Evolutionary conservation across 2,888 invertebrate species (phyloP), one percentile per base, ranked within the genome.

Genomic region (Branchellion lobata): DNA sequence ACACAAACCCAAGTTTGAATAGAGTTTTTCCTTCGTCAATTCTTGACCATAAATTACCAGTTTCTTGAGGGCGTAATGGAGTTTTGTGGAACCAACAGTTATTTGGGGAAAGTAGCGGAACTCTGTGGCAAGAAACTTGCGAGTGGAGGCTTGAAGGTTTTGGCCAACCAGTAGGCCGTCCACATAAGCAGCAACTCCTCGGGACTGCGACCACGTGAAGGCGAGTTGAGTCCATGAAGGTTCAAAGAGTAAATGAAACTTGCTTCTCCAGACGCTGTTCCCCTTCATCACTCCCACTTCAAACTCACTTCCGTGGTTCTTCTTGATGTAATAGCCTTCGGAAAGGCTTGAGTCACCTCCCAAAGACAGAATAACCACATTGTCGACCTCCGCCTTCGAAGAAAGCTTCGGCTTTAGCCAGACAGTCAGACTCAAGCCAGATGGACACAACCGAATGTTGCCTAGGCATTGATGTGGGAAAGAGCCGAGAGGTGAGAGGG

Each of bases 391-490:
- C 83, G 79, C 69, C 24, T 83, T 82, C 36, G 81, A 79, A 21
- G 82, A 81, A 3, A 75, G 77, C 5, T 74, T 68, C 3, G 84
- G 82, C 73, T 84, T 84, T 69, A 85, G 78, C 84, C 84, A 84
- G 34, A 85, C 78, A 21, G 82, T 80, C 0, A 86, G 53, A 5
- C 84, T 84, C 47, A 86, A 81, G 24, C 87, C 87, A 5, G 83
- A 78, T 0, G 61, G 29, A 82, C 87, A 87, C 8, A 77, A 79
- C 3, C 81, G 80, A 73, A 86, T 71, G 82, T 86, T 84, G n/a
- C 86, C 86, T n/a, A 85, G 81, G 79, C 87, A 87, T 84, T 85
- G 84, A 79, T 86, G 84, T 0, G 85, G 85, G 80, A 83, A 85
- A 31, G 83, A 80, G 29, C 85, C 85, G 11, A 86, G 81, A 57